These are phyloP conservation scores for Hydrolagus affinis DNA, from an alignment of 2,113 vertebrate genomes.

Conservation along the genomic window DNA sequence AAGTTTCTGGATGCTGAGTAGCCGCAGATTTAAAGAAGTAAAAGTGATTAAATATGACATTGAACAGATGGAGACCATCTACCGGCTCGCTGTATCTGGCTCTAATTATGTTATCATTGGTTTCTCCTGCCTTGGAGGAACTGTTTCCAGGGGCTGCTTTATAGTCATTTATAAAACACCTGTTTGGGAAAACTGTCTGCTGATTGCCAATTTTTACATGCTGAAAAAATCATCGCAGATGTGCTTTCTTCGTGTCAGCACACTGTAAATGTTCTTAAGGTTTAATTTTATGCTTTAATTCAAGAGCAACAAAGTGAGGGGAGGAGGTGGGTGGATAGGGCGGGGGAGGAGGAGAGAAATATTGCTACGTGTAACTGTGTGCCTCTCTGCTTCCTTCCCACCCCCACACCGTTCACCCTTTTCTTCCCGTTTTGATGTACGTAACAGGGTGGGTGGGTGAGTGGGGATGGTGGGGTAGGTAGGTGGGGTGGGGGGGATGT, in stretches of 20 bases:
- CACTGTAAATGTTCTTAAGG: constrained; percentile 22
- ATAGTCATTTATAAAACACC: constrained; percentile 99
- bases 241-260: constrained; percentile 45
- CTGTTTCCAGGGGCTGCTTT: constrained; percentile 96
- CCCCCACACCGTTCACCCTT: background rate
- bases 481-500: too few species aligned
- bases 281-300: background rate
- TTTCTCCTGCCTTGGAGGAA: constrained; percentile 84
- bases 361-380: too few species aligned
- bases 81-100: constrained; percentile 85
- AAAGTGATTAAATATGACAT: constrained; percentile 74
- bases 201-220: constrained; percentile 70
- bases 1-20: constrained; percentile 67
- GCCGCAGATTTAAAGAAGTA: constrained; percentile 73
- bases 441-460: too few species aligned
- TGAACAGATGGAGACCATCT: constrained; percentile 93
- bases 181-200: constrained; percentile 91
- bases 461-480: too few species aligned
- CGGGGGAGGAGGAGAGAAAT: too few species aligned
- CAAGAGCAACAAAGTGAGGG: background rate
- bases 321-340: background rate
- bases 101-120: constrained; percentile 95
- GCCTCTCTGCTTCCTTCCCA: background rate
- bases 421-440: background rate
- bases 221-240: constrained; percentile 61